phyloP scores from a whole-genome alignment of 2,797 vertebrate genomes.

The Anabas testudineus region DNA sequence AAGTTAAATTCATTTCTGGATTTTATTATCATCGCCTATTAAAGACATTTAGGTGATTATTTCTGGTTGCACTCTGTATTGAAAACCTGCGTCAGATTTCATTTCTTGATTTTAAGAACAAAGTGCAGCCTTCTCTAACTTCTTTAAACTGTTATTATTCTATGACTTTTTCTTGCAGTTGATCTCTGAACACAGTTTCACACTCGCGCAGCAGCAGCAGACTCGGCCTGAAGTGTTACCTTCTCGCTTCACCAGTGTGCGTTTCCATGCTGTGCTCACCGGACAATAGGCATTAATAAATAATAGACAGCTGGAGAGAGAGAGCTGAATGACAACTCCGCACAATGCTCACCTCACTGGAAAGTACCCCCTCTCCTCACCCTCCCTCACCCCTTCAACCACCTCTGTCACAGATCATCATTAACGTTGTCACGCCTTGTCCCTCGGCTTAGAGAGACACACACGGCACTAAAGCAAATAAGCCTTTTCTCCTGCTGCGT shows the following conservation, averaged over 20 bases:
- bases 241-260: constrained; percentile 59
- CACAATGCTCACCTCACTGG: constrained; percentile 52
- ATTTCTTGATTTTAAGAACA: background rate
- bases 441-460: constrained; percentile 54
- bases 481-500: constrained; percentile 54
- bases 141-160: too few species aligned
- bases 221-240: constrained; percentile 47
- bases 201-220: background rate
- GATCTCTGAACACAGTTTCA: constrained; percentile 10
- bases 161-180: constrained; percentile 1
- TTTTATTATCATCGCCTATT: background rate
- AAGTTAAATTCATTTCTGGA: too few species aligned
- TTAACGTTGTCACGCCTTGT: constrained; percentile 61
- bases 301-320: constrained; percentile 59
- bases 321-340: constrained; percentile 47
- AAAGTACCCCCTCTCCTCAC: constrained; percentile 30
- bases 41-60: background rate
- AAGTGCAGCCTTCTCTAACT: too few species aligned
- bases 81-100: rapidly evolving
- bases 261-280: constrained; percentile 65
- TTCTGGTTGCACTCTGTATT: too few species aligned
- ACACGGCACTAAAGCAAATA: constrained; percentile 65
- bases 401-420: constrained; percentile 63
- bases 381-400: constrained; percentile 9
- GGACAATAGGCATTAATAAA: constrained; percentile 74